Base-by-base conservation (phyloP, 2,888 invertebrate genomes). In the Cacoxenus indagator region DNA sequence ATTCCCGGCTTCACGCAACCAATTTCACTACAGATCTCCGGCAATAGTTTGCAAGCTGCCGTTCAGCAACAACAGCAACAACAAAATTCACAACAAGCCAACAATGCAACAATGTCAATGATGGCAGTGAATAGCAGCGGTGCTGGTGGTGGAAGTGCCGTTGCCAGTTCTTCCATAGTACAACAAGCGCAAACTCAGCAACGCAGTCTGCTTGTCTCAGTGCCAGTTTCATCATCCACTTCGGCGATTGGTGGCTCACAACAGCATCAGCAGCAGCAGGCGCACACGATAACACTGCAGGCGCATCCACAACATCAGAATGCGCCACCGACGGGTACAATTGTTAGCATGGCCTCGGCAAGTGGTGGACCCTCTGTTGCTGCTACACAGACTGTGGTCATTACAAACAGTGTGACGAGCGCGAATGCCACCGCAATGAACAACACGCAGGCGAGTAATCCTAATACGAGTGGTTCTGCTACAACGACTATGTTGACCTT, bases 1-100 rank as follows among this genome's bases (percentile, higher is more conserved):
- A 92, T 96, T 81, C 94, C 95, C 11, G 95, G 95, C 48, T 91
- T 96, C 67, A 91, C 95, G n/a, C 95, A 95, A 76, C 95, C 95
- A 4, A 95, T 96, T 78, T 95, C 95, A 64, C 89, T 94, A 79
- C 93, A 94, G 48, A 88, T 94, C 70, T 93, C 94, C 46, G 92
- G 93, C 37, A 91, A 93, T 43, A 90, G 90, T 6, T 85, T 90
- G 69, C 88, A 89, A 72, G 86, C 88, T 62, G 89, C 89, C 67
- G 79, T 78, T 65, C 82, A 84, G 54, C 84, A 81, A 4, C 81
- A 81, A 62, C 71, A 76, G 24, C 82, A 81, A 46, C 76, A 76
- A 68, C 76, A 75, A 27, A 73, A 70, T 6, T 51, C 66, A 6
- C 75, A 64, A 57, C 68, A 70, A 65, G 70, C 24, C 54, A 66